Evolutionary conservation across 2,113 vertebrate species (phyloP), one percentile per base, ranked within the genome.

Genomic region (Acanthisitta chloris): DNA sequence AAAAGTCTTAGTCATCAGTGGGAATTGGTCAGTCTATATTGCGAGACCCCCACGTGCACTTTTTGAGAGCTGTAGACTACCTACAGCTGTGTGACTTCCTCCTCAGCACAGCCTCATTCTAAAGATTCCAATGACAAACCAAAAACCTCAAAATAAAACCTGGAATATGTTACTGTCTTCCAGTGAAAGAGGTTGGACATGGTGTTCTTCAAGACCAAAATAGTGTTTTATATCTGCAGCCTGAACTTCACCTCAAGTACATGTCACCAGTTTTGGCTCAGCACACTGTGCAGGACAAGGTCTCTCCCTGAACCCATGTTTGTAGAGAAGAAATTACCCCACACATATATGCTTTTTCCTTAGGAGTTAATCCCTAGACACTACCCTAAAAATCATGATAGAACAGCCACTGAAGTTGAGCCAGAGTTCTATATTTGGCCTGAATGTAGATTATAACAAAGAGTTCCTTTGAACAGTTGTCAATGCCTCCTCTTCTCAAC

Each of bases 401-500:
- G 65, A 80, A 57, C 36, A 70, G 70, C 52, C 61, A 42, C 57
- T 84, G 45, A 81, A 89, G 55, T 20, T 87, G 73, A 94, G 66
- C 45, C 42, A 43, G 51, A 81, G 31, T 81, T 95, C 95, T 94
- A 45, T 92, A 90, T 87, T 90, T 85, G 66, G 28, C 85, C 36
- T 91, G 81, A 96, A 87, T 77, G 73, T 46, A 72, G 52, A 58
- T 59, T 67, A 31, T 21, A 87, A 96, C 91, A 97, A 95, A 96
- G 91, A 91, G 54, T 54, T 92, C 84, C 80, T 97, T 94, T 69
- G 52, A 82, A 92, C 40, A 42, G 16, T 91, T 81, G 52, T 85
- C 81, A 92, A 61, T 84, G 89, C 61, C 45, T 92, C 36, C 81
- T 49, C 71, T 88, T 91, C 77, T 74, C 20, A 8, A 38, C 42